A percentile compares a stretch with the other conserved stretches of the same genome.
Conservation (phyloP, 2,113 vertebrate species). For the Silurus meridionalis region DNA sequence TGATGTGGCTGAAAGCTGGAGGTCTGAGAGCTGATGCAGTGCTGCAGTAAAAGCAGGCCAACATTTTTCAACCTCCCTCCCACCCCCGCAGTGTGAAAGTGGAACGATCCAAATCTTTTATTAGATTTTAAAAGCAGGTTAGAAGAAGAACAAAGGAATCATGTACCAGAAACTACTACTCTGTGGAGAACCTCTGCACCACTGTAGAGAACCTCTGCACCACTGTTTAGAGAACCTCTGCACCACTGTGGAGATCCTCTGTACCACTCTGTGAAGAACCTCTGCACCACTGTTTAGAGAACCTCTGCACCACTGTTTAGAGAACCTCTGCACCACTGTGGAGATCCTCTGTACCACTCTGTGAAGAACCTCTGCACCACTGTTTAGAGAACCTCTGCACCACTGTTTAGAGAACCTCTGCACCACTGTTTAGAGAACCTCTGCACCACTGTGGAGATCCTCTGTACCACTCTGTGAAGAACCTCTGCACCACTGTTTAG, state of each 20-base stretch:
- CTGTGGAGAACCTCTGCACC: neutral
- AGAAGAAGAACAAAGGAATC: constrained; percentile 48
- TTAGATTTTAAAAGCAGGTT: constrained; percentile 55
- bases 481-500: neutral
- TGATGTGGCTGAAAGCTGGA: neutral
- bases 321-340: neutral
- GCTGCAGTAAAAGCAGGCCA: constrained; percentile 24
- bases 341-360: neutral
- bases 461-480: neutral
- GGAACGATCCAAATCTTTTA: constrained; percentile 48
- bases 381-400: neutral
- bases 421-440: neutral
- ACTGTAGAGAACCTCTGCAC: neutral
- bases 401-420: neutral
- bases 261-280: neutral
- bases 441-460: neutral
- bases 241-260: neutral
- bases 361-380: neutral
- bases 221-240: too few relatives aligned
- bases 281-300: neutral
- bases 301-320: neutral
- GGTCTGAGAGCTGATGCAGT: neutral
- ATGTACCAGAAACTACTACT: constrained; percentile 41
- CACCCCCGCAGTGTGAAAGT: constrained; percentile 47
- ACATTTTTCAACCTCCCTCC: constrained; percentile 45